A percentile compares a stretch with the other conserved stretches of the same genome.
Evolutionary conservation across 2,797 vertebrate species (phyloP).

Genomic region (Hoplostethus mediterraneus): DNA sequence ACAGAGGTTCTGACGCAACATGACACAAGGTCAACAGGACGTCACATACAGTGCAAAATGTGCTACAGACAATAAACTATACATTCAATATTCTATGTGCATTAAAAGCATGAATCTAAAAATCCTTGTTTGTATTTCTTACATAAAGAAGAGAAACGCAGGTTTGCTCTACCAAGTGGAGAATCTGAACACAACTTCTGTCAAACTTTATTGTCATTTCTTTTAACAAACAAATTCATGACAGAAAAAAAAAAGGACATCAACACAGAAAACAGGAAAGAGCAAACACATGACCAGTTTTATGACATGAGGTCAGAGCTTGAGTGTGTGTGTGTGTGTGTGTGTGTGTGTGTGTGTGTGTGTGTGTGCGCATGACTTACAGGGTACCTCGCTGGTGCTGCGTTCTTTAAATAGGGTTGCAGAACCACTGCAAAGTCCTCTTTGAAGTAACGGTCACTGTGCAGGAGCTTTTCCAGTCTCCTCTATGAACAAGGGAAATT

Average conservation of each 20-base stretch:
- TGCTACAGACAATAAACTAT: no score
- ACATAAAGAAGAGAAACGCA: no score
- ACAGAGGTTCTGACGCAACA: background rate
- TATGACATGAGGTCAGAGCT: no score
- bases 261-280: background rate
- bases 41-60: no score
- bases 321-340: background rate
- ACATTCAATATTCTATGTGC: no score
- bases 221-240: background rate
- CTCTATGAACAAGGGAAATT: conserved; percentile 50
- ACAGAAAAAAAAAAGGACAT: background rate
- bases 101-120: no score
- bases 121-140: no score
- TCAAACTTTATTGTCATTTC: no score
- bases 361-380: conserved; percentile 41
- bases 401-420: conserved; percentile 70
- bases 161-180: no score
- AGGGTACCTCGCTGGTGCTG: conserved; percentile 56
- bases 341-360: background rate
- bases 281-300: no score
- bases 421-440: conserved; percentile 80
- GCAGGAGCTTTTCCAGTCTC: conserved; percentile 66
- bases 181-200: no score
- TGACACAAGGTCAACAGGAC: no score
- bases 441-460: conserved; percentile 71